Conservation (phyloP, 2,888 invertebrate genomes). For the Neuroscelio doddi region DNA sequence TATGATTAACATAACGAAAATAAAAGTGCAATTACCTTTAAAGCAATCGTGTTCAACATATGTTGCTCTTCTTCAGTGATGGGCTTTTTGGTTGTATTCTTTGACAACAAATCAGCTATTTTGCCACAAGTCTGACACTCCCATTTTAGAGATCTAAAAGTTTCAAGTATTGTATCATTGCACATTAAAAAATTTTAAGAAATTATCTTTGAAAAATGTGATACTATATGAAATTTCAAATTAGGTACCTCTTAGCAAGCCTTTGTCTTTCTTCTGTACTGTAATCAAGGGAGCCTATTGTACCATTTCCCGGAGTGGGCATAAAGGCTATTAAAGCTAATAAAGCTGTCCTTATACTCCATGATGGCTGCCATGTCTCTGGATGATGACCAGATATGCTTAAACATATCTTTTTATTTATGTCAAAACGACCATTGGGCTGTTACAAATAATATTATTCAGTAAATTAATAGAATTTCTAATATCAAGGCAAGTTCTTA, state of each 20-base stretch:
- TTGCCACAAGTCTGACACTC: slow-evolving; percentile 79
- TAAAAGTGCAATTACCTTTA: slow-evolving; percentile 68
- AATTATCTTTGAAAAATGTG: slow-evolving; percentile 7
- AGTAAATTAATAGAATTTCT: slow-evolving; percentile 6
- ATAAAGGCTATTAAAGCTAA: slow-evolving; percentile 95
- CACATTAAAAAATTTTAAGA: slow-evolving; percentile 4
- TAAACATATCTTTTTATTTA: slow-evolving; percentile 94
- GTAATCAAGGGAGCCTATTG: slow-evolving; percentile 93
- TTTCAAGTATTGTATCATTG: background rate
- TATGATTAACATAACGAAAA: slow-evolving; percentile 4
- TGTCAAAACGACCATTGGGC: slow-evolving; percentile 96
- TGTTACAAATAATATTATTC: slow-evolving; percentile 64
- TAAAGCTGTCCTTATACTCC: slow-evolving; percentile 95
- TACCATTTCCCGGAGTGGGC: slow-evolving; percentile 91
- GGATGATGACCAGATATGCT: slow-evolving; percentile 97
- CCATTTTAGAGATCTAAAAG: slow-evolving; percentile 76
- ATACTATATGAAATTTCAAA: no score
- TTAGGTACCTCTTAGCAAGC: slow-evolving; percentile 82
- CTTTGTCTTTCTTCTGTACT: slow-evolving; percentile 86
- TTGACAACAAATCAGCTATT: slow-evolving; percentile 74
- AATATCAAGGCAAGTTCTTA: slow-evolving; percentile 1
- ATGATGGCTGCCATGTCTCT: slow-evolving; percentile 98
- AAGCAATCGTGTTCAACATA: slow-evolving; percentile 74
- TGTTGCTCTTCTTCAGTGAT: slow-evolving; percentile 75
- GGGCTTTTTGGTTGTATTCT: slow-evolving; percentile 66